These are phyloP conservation scores for Dendrocopos noguchii DNA, from an alignment of 2,113 vertebrate species.

Conservation along the genomic window DNA sequence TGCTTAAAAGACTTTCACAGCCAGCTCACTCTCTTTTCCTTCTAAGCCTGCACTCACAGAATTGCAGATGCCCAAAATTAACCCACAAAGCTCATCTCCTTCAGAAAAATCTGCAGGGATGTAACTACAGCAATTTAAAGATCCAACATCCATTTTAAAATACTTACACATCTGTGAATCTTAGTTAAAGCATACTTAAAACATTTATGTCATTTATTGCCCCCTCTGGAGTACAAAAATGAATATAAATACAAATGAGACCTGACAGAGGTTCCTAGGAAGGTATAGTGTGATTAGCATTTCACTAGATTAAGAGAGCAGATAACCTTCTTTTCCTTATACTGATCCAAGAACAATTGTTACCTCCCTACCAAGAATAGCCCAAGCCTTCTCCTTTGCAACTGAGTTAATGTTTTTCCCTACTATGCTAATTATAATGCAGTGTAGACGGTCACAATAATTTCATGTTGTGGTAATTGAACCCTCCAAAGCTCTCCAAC, in stretches of 20 bases:
- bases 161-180: neutral
- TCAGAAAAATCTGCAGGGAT: neutral
- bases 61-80: neutral
- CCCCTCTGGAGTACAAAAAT: neutral
- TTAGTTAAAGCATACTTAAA: neutral
- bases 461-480: constrained; percentile 54
- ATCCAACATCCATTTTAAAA: neutral
- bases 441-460: neutral
- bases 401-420: neutral
- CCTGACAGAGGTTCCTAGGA: neutral
- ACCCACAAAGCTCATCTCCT: neutral
- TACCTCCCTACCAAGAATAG: constrained; percentile 46
- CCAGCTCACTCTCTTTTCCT: neutral
- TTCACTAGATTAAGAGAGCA: constrained; percentile 41
- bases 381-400: neutral
- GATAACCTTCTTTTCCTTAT: constrained; percentile 47
- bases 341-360: constrained; percentile 3
- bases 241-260: neutral
- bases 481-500: constrained; percentile 38
- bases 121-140: neutral
- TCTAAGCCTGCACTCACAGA: neutral
- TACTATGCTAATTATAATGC: constrained; percentile 11
- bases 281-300: constrained; percentile 5
- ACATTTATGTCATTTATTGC: neutral
- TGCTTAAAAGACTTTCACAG: constrained; percentile 8